These are phyloP conservation scores for Nibea coibor DNA, from an alignment of 2,113 vertebrate species.

Conservation along the genomic window DNA sequence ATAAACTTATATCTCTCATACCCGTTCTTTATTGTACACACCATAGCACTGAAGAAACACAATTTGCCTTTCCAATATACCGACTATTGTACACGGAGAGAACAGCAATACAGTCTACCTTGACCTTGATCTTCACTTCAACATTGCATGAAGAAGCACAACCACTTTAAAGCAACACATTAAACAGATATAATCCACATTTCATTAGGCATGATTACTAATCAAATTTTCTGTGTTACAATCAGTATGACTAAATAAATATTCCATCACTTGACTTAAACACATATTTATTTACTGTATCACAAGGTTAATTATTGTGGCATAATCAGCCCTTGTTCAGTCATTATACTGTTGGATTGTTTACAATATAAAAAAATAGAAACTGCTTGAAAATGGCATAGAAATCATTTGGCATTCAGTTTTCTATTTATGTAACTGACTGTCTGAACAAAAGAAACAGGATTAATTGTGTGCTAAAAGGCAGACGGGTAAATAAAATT, in stretches of 20 bases:
- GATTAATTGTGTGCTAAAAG: conserved; percentile 35
- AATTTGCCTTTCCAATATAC: too few species aligned
- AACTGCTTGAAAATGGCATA: neutral
- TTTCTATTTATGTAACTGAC: conserved; percentile 39
- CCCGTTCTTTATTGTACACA: neutral
- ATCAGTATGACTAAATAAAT: conserved; percentile 16
- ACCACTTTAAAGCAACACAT: neutral
- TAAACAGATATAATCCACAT: neutral
- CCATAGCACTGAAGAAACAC: neutral
- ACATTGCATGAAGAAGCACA: neutral
- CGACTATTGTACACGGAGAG: neutral
- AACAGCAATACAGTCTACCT: conserved; percentile 2
- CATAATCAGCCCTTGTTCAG: conserved; percentile 37
- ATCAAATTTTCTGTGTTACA: conserved; percentile 8
- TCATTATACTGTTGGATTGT: conserved; percentile 27
- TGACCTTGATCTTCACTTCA: neutral
- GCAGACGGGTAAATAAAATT: conserved; percentile 28
- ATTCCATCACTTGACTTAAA: neutral
- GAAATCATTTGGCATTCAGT: conserved; percentile 40
- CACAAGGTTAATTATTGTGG: conserved; percentile 25
- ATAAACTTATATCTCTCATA: neutral
- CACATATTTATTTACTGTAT: conserved; percentile 22
- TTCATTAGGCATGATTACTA: conserved; percentile 16
- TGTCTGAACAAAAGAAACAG: conserved; percentile 29
- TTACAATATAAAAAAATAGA: conserved; percentile 21